Evolutionary conservation across 2,113 vertebrate species (phyloP).

Genomic region (Phylloscopus whistleri): DNA sequence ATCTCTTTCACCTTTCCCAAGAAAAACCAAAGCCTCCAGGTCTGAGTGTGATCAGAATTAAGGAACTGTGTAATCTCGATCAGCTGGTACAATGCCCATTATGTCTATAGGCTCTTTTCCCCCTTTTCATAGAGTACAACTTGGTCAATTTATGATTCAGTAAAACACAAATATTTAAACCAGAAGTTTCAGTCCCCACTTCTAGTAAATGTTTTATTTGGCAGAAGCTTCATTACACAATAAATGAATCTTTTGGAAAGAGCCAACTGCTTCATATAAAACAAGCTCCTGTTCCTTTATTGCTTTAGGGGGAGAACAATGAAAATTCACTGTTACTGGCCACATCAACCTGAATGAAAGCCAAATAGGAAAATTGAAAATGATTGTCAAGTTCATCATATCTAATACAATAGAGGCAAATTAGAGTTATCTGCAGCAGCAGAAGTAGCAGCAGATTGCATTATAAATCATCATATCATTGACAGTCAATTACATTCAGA

Average conservation of each 20-base stretch:
- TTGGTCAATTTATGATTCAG: not conserved
- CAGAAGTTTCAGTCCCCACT: not conserved
- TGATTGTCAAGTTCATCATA: slow-evolving; percentile 71
- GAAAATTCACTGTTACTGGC: slow-evolving; percentile 56
- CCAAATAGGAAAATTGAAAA: slow-evolving; percentile 68
- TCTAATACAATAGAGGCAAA: slow-evolving; percentile 75
- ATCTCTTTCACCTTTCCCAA: not conserved
- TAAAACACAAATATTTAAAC: not conserved
- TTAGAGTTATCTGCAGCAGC: slow-evolving; percentile 73
- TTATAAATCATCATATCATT: slow-evolving; percentile 81
- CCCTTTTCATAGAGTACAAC: not conserved
- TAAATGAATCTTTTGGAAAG: slow-evolving; percentile 42
- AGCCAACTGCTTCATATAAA: slow-evolving; percentile 35
- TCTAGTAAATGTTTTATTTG: slow-evolving; percentile 40
- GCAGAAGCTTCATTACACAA: slow-evolving; percentile 40
- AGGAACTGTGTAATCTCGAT: not conserved
- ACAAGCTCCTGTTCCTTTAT: slow-evolving; percentile 13
- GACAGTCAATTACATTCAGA: slow-evolving; percentile 79
- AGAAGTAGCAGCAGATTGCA: slow-evolving; percentile 74
- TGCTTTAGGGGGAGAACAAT: slow-evolving; percentile 41
- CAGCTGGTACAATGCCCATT: not conserved
- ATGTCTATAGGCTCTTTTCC: not conserved
- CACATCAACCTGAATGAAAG: slow-evolving; percentile 64
- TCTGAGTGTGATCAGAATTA: not conserved
- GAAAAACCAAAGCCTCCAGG: not conserved